Evolutionary conservation across 2,113 vertebrate genomes (phyloP), one percentile per base, ranked within the genome.

Genomic region (Eurypyga helias): DNA sequence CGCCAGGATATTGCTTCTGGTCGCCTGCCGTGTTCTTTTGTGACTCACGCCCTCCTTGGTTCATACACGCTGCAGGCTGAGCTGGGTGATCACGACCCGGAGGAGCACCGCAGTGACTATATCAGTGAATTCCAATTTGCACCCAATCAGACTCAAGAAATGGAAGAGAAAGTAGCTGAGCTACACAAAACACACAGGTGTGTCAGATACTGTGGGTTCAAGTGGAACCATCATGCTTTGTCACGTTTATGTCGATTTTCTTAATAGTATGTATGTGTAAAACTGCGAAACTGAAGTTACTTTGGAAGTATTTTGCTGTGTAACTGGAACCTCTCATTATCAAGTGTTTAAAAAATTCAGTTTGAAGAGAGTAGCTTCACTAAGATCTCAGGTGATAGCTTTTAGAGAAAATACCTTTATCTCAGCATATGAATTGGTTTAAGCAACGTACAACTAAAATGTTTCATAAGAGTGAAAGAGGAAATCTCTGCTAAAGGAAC

Each of bases 91-190:
- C 98, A 99, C 73, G 99, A 99, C 94, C 97, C 98, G 8, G 98
- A 99, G 65, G 99, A 99, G 45, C 99, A 99, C 57, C 98, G 96
- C 23, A 93, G 97, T 43, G 98, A 98, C 95, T 99, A 99, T 95
- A 98, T 99, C 92, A 97, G 97, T 58, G 99, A 99, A 96, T 99
- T 99, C 96, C 99, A 98, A 20, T 99, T 99, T 97, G 98, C 99
- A 20, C 99, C 99, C 52, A 98, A 96, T 83, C 99, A 99, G 94
- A 99, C 98, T 71, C 99, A 98, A 97, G 99, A 99, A 97, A 99
- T 99, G 98, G 99, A 99, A 97, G 99, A 99, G 92, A 99, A 99
- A 93, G 98, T 99, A 96, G 97, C 99, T 76, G 99, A 99, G 83
- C 98, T 99, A 48, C 99, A 99, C 96, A 99, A 99, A 98, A 98